These are phyloP conservation scores for Machimus atricapillus DNA, from an alignment of 2,888 invertebrate species.

Conservation along the genomic window DNA sequence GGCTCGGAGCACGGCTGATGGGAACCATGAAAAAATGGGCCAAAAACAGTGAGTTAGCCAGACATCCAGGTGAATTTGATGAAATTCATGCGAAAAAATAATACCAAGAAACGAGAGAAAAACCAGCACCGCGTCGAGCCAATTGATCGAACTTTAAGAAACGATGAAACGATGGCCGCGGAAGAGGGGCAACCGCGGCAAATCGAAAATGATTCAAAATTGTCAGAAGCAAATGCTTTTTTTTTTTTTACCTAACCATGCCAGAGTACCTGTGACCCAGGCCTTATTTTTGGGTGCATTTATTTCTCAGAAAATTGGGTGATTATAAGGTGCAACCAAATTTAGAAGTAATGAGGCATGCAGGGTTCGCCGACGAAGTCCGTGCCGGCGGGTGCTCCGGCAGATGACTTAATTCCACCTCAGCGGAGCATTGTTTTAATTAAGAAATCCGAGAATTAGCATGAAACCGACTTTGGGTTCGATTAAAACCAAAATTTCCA, in stretches of 20 bases:
- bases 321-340: conserved; percentile 35
- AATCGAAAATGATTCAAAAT: conserved; percentile 30
- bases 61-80: conserved; percentile 26
- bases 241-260: background rate
- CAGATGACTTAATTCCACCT: conserved; percentile 7
- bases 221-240: background rate
- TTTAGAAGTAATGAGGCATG: conserved; percentile 25
- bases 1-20: background rate
- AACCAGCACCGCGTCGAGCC: background rate
- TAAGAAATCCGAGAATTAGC: background rate
- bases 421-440: conserved; percentile 7
- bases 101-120: background rate
- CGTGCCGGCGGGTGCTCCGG: background rate
- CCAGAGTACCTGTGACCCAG: background rate
- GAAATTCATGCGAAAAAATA: conserved; percentile 32
- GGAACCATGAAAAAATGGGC: background rate
- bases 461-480: background rate
- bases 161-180: background rate
- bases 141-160: conserved; percentile 1
- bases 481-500: background rate
- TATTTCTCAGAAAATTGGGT: conserved; percentile 30
- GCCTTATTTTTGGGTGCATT: background rate
- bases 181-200: background rate
- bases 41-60: conserved; percentile 1
- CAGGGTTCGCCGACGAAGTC: background rate